Percentiles rank a stretch among this genome's conserved stretches.
phyloP scores from a whole-genome alignment of 2,888 invertebrate species.

The Rhabditoides inermis region DNA sequence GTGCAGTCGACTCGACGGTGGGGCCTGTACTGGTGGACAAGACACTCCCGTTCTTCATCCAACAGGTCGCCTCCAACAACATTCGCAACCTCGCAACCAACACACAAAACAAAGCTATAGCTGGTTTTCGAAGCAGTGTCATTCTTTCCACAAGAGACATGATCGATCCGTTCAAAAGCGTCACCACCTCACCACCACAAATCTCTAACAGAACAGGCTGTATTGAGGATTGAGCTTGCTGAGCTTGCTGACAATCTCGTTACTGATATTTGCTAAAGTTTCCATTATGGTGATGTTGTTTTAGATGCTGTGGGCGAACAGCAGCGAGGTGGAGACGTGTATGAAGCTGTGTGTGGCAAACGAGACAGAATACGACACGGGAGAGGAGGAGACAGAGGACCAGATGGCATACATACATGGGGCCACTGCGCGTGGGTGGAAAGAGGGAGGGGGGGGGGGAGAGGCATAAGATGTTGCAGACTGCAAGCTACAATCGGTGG shows the following conservation, averaged over 20 bases:
- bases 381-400: conserved; percentile 19
- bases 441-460: not conserved
- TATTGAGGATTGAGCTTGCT: no score
- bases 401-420: conserved; percentile 51
- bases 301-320: conserved; percentile 43
- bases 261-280: no score
- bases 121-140: no score
- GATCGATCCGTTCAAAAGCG: no score
- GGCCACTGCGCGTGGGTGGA: conserved; percentile 46
- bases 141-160: no score
- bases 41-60: conserved; percentile 38
- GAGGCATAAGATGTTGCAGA: conserved; percentile 36
- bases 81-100: no score
- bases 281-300: no score
- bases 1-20: conserved; percentile 13
- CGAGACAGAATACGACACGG: conserved; percentile 18
- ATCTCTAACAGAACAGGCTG: no score
- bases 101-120: no score
- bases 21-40: conserved; percentile 15
- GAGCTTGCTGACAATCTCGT: no score
- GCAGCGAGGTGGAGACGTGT: conserved; percentile 46
- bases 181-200: no score
- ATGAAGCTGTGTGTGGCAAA: conserved; percentile 45
- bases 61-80: conserved; percentile 25
- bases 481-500: conserved; percentile 53